Conservation (phyloP, 2,797 vertebrate genomes). For the Caiman crocodilus region DNA sequence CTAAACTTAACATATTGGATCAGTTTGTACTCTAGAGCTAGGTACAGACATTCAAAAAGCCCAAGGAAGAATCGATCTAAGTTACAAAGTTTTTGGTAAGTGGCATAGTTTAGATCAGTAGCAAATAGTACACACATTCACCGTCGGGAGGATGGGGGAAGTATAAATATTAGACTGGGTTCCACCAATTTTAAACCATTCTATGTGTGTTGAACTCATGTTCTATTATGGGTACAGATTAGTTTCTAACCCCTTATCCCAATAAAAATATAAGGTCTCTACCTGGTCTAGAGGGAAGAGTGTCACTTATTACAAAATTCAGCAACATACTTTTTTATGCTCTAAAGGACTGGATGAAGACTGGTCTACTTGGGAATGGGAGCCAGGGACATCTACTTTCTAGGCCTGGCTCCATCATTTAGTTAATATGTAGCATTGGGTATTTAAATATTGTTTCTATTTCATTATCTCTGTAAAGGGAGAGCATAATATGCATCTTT, state of each 20-base stretch:
- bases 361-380: not conserved
- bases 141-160: no score
- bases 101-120: no score
- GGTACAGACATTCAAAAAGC: no score
- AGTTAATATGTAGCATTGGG: not conserved
- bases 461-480: not conserved
- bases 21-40: not conserved
- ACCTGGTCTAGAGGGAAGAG: not conserved
- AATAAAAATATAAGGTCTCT: no score
- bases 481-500: not conserved
- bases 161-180: no score
- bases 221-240: no score
- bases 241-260: no score
- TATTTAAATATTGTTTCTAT: not conserved
- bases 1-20: not conserved
- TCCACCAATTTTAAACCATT: no score
- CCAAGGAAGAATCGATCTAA: no score
- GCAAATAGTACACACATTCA: no score
- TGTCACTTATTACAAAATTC: not conserved
- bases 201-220: no score
- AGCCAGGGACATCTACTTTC: not conserved
- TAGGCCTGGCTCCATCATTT: not conserved
- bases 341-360: not conserved
- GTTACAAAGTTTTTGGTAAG: no score
- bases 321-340: not conserved